phyloP scores from a whole-genome alignment of 2,797 vertebrate species.

The Gallinago solitaria region DNA sequence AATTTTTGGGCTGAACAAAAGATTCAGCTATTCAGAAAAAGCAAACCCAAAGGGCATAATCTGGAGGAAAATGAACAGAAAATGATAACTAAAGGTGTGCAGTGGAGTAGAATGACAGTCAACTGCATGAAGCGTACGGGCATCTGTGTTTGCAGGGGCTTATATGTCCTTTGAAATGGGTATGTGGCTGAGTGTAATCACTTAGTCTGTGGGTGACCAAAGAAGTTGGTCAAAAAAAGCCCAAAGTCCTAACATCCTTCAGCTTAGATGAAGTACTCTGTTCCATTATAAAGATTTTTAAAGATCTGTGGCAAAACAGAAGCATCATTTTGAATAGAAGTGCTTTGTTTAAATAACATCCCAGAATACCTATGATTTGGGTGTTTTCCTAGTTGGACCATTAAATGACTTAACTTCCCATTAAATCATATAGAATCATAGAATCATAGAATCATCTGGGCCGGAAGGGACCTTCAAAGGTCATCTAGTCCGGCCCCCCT shows the following conservation, averaged over 20 bases:
- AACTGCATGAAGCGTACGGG: accelerated
- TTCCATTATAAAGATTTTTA: background rate
- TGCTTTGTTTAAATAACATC: background rate
- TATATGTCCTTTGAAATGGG: background rate
- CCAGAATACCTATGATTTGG: background rate
- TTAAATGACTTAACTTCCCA: background rate
- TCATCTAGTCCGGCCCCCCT: too few species aligned
- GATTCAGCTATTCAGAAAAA: background rate
- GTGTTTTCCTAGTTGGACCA: background rate
- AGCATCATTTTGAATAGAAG: background rate
- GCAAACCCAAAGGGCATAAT: background rate
- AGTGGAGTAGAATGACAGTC: background rate
- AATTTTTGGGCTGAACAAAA: background rate
- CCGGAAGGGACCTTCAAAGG: too few species aligned
- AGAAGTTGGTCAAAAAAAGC: background rate
- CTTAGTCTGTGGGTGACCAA: background rate
- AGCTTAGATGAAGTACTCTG: background rate
- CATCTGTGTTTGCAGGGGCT: background rate
- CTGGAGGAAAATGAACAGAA: background rate
- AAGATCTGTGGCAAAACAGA: background rate
- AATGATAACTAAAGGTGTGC: background rate
- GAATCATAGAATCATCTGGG: too few species aligned
- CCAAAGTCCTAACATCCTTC: background rate
- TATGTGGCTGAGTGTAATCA: background rate
- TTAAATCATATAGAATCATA: background rate